Evolutionary conservation across 2,888 invertebrate species (phyloP), one percentile per base, ranked within the genome.

Genomic region (Drosophila neutralis): DNA sequence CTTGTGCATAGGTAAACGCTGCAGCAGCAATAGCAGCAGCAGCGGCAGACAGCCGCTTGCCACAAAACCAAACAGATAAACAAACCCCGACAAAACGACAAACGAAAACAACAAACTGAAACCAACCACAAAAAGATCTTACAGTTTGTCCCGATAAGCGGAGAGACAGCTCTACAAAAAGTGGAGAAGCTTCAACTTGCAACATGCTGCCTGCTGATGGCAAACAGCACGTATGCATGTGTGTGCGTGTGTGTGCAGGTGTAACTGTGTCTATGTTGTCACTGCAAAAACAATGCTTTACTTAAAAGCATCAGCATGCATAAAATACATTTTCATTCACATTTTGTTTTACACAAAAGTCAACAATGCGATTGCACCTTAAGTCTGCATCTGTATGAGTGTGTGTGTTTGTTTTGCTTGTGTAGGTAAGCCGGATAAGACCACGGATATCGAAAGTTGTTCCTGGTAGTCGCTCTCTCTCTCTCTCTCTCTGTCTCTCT

Each of bases 281-380:
- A 53, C 75, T 67, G 87, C 81, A 78, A 85, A 90, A 90, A 90
- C 90, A 85, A 88, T 88, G 86, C 71, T 73, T 70, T 66, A 69
- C 80, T 76, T 72, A 70, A 76, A 73, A 72, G 73, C 86, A 77
- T 73, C 86, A 74, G 68, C 80, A 80, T 84, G 84, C 90, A 84
- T 89, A 78, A 87, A 80, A 82, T 84, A 87, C 82, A 82, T 79
- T 90, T 85, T 90, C 90, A 78, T 83, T 78, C 86, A 73, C 86
- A 85, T 88, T 87, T 87, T 89, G 82, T 90, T 87, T 84, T 82
- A 78, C 80, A 89, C 89, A 71, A 82, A 84, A 90, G 90, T 83
- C 90, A 90, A 90, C 90, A 90, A 86, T 76, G 76, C 72, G 68
- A 53, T 68, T 84, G 64, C 77, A 73, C 45, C 70, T 54, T 40